Evolutionary conservation across 2,113 vertebrate species (phyloP).

Genomic region (Labrus mixtus): DNA sequence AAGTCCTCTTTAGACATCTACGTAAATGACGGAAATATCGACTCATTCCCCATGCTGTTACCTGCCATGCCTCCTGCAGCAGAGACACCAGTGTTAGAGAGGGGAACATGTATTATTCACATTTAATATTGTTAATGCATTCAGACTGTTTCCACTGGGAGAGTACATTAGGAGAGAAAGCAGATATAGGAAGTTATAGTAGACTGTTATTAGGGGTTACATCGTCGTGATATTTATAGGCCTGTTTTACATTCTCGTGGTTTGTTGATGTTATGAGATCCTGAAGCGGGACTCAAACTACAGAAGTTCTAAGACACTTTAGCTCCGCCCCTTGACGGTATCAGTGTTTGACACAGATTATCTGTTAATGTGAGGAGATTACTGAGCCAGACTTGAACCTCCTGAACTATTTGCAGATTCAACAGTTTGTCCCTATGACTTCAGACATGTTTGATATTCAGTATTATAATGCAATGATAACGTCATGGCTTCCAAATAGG

Average conservation of each 20-base stretch:
- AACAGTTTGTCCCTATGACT: too few relatives aligned
- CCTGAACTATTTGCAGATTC: too few relatives aligned
- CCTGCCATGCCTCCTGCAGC: slow-evolving; percentile 19
- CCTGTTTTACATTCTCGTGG: slow-evolving; percentile 25
- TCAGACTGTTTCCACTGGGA: slow-evolving; percentile 44
- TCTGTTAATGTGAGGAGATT: too few relatives aligned
- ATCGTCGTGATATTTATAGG: slow-evolving; percentile 63
- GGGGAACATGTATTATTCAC: slow-evolving; percentile 48
- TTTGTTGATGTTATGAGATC: slow-evolving; percentile 10
- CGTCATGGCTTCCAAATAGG: too few relatives aligned
- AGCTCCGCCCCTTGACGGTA: neutral
- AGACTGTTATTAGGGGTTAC: slow-evolving; percentile 55
- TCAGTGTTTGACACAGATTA: too few relatives aligned
- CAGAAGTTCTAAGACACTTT: neutral
- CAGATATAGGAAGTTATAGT: slow-evolving; percentile 38
- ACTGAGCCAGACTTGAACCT: too few relatives aligned
- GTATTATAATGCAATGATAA: too few relatives aligned
- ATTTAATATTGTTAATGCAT: slow-evolving; percentile 65
- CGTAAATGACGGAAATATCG: slow-evolving; percentile 2
- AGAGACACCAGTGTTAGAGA: slow-evolving; percentile 34
- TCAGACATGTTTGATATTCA: too few relatives aligned
- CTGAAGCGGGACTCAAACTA: neutral
- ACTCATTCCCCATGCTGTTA: slow-evolving; percentile 20
- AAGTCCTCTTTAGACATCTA: neutral
- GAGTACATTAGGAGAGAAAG: slow-evolving; percentile 55